phyloP scores from a whole-genome alignment of 1,140 invertebrate species.

The Zaprionus lachaisei region DNA sequence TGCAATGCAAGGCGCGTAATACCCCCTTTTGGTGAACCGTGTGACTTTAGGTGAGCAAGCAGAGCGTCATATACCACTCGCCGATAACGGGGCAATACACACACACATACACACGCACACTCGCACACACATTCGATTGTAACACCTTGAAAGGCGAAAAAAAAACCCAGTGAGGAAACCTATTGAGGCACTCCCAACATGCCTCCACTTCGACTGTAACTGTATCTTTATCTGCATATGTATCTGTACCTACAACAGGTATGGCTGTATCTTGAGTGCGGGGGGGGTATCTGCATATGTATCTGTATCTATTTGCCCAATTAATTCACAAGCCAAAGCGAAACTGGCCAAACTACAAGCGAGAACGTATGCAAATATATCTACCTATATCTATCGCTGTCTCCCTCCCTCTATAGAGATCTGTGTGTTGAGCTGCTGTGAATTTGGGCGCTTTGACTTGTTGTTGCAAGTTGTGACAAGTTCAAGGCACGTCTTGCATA shows the following conservation, averaged over 20 bases:
- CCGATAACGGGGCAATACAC: slow-evolving; percentile 35
- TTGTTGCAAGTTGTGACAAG: slow-evolving; percentile 58
- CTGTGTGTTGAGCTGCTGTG: not conserved
- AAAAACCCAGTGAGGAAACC: slow-evolving; percentile 18
- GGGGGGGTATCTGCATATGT: slow-evolving; percentile 41
- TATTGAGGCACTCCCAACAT: slow-evolving; percentile 2
- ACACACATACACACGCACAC: not conserved
- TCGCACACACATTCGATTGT: slow-evolving; percentile 36
- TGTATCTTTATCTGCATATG: slow-evolving; percentile 11
- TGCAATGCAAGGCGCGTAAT: slow-evolving; percentile 26
- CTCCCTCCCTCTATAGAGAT: too few species aligned
- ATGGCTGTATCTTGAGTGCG: rapidly evolving
- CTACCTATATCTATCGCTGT: slow-evolving; percentile 3
- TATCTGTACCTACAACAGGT: not conserved
- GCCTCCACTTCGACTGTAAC: not conserved
- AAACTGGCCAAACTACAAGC: slow-evolving; percentile 21
- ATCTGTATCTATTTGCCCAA: slow-evolving; percentile 54
- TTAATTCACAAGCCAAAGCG: slow-evolving; percentile 61
- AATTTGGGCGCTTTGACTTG: slow-evolving; percentile 23
- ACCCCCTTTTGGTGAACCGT: slow-evolving; percentile 37
- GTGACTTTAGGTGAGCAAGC: slow-evolving; percentile 55
- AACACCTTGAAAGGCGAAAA: slow-evolving; percentile 59
- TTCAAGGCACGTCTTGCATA: slow-evolving; percentile 53
- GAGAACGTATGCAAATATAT: slow-evolving; percentile 34
- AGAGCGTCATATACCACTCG: slow-evolving; percentile 36